phyloP scores from a whole-genome alignment of 2,113 vertebrate genomes.

The Myotis lucifugus region DNA sequence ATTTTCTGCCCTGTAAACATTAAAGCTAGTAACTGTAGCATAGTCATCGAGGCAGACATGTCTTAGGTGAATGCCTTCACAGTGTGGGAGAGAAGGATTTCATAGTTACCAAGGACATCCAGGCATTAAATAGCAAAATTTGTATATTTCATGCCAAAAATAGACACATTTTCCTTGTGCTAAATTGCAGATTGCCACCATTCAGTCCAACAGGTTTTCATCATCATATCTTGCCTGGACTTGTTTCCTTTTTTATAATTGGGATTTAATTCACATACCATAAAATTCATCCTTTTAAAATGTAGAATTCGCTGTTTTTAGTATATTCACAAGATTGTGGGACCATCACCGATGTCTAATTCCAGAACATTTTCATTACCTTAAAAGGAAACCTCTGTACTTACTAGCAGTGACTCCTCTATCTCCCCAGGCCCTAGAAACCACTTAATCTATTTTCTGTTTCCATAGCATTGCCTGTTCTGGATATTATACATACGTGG shows the following conservation, averaged over 20 bases:
- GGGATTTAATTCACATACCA: not conserved
- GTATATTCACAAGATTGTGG: not conserved
- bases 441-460: not conserved
- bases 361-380: not conserved
- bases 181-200: not conserved
- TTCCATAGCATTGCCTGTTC: not conserved
- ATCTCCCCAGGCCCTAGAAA: not conserved
- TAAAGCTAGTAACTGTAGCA: not conserved
- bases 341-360: not conserved
- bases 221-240: not conserved
- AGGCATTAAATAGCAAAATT: not conserved
- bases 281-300: not conserved
- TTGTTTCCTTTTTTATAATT: not conserved
- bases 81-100: not conserved
- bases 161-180: not conserved
- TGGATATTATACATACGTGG: not conserved
- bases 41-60: not conserved
- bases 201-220: not conserved
- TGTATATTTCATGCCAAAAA: not conserved
- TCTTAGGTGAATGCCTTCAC: not conserved
- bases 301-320: not conserved
- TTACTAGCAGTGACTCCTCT: not conserved
- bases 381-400: not conserved
- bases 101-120: not conserved
- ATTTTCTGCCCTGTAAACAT: constrained; percentile 10